Evolutionary conservation across 2,888 invertebrate species (phyloP), one percentile per base, ranked within the genome.

Genomic region (Mamestra brassicae): DNA sequence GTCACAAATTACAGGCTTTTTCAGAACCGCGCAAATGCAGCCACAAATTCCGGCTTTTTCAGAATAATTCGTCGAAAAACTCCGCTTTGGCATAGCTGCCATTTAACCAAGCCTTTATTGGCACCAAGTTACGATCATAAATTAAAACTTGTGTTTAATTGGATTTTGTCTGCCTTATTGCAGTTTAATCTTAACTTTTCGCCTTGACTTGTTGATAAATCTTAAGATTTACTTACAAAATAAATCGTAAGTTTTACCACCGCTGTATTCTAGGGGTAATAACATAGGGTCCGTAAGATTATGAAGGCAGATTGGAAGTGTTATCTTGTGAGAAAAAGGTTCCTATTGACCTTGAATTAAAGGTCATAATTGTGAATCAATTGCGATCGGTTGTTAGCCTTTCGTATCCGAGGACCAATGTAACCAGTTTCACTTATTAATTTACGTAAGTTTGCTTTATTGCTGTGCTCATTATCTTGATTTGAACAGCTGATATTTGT

Each of bases 351-450:
- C 82, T 85, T 84, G 75, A 61, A 55, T 60, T 73, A 85, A 81
- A 85, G 85, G 75, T 81, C 77, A 55, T 75, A 71, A 69, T 81
- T 81, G 75, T 84, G 60, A 73, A 81, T 84, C 75, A 76, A 61
- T 74, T 83, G 74, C 73, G 67, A 61, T 77, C 17, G 64, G 74
- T 71, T 62, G 64, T 71, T 74, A 82, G 65, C 84, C 74, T 84
- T 85, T 84, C 62, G 55, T 62, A 66, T 50, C 38, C 17, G 50
- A 54, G 42, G 54, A 73, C 57, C 52, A 58, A 57, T 71, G 71
- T 47, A 83, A 83, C 85, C 79, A 70, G 81, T 82, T 82, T 75
- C 63, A 62, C 58, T 71, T 78, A 76, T 76, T 77, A 62, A 55
- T 67, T 76, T 62, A 52, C 55, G 62, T 62, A 71, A 78, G 17